Evolutionary conservation across 2,888 invertebrate genomes (phyloP).

Genomic region (Biston betularia): DNA sequence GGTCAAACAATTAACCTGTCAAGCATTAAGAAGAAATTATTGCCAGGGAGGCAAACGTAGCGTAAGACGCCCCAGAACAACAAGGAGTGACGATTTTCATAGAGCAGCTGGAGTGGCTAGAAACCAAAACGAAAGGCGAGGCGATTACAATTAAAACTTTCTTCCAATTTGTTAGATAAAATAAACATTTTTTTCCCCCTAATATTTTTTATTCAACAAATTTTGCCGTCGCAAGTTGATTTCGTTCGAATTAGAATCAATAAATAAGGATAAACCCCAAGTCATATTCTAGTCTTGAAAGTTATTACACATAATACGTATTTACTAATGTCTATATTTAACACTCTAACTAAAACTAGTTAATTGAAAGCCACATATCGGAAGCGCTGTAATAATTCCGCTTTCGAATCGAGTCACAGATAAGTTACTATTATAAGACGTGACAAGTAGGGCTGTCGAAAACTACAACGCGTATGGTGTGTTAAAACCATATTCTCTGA

Average conservation of each 20-base stretch:
- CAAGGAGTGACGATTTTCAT: too few species aligned
- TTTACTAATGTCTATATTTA: constrained; percentile 28
- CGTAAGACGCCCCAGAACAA: too few species aligned
- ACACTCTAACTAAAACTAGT: constrained; percentile 23
- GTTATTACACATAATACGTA: neutral
- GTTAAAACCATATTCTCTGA: too few species aligned
- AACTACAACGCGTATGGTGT: neutral
- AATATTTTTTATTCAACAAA: neutral
- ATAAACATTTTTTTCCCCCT: too few species aligned
- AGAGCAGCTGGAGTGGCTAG: too few species aligned
- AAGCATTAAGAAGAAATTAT: too few species aligned
- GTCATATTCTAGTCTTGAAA: neutral
- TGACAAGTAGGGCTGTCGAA: constrained; percentile 29
- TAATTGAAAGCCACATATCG: constrained; percentile 41
- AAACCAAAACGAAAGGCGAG: too few species aligned
- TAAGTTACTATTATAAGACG: constrained; percentile 34
- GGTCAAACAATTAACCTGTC: too few species aligned
- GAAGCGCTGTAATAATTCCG: constrained; percentile 29
- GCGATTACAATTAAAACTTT: too few species aligned
- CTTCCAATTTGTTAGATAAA: too few species aligned
- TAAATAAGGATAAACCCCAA: neutral
- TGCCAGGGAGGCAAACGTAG: too few species aligned
- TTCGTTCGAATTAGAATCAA: constrained; percentile 6
- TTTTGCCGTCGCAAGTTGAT: neutral
- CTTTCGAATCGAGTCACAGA: constrained; percentile 42